Conservation (phyloP, 2,113 vertebrate species). For the Colossoma macropomum region DNA sequence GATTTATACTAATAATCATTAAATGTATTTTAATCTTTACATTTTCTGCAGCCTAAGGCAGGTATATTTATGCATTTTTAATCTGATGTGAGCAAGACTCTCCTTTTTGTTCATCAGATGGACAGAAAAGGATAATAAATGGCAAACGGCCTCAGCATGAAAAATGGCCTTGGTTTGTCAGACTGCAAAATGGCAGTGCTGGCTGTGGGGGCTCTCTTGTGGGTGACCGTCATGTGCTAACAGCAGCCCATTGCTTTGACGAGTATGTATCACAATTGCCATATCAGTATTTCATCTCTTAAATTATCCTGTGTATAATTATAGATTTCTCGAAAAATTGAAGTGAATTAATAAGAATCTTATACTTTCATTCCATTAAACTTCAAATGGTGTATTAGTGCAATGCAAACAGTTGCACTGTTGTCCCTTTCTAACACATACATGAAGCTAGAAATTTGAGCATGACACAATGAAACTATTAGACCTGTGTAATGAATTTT, state of each 20-base stretch:
- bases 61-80: too few species aligned
- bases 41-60: too few species aligned
- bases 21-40: too few species aligned
- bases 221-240: neutral
- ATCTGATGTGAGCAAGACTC: too few species aligned
- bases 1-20: too few species aligned
- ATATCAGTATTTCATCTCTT: neutral
- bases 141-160: neutral
- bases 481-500: neutral
- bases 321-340: too few species aligned
- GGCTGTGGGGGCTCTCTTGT: neutral
- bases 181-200: neutral
- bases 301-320: neutral
- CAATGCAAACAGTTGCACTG: too few species aligned
- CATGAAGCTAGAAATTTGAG: neutral
- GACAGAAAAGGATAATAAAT: neutral
- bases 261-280: neutral
- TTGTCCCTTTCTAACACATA: neutral
- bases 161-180: neutral
- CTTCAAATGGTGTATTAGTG: too few species aligned
- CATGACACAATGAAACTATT: neutral
- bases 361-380: too few species aligned
- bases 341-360: too few species aligned
- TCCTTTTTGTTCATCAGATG: neutral
- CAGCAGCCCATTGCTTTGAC: neutral